Evolutionary conservation across 2,797 vertebrate species (phyloP), one percentile per base, ranked within the genome.

Genomic region (Pseudochromis fuscus): DNA sequence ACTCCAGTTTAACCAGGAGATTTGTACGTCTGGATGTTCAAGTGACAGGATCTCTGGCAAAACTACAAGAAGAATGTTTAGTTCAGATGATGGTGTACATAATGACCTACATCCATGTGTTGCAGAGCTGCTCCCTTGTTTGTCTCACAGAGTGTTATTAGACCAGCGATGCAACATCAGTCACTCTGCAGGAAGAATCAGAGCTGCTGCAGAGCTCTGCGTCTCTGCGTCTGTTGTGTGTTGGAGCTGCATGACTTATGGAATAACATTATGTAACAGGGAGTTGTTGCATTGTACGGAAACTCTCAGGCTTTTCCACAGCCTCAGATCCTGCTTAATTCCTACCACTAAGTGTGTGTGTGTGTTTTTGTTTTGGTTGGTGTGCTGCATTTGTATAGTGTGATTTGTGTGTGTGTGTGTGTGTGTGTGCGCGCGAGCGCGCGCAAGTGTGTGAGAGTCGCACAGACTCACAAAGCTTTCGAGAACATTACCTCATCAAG

Each of bases 401-500:
- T 61, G 65, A 50, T 63, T 19, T 21, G n/a, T 40, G 52, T 50
- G 25, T 56, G 56, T 53, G 48, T 40, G 52, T 52, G 13, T 53
- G 52, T 38, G 51, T 50, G 57, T 23, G 21, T 28, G 35, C 23
- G 55, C 13, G n/a, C 18, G 59, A 6, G 11, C 35, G 64, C 8
- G 38, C 5, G 55, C 19, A 37, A 0, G 16, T 1, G 52, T 27
- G 62, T 28, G 46, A 16, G 55, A n/a, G 61, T 49, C 57, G 64
- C 60, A 73, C 75, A 67, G 48, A 70, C 80, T 76, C 72, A 55
- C 76, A 85, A 82, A 75, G 69, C 79, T 67, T 65, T 85, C 56
- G 19, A 85, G 77, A 89, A 77, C 90, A 92, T 92, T 93, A 93
- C 90, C 82, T 94, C 93, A 93, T 83, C 85, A 31, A 76, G 58